Evolutionary conservation across 2,113 vertebrate species (phyloP).

Genomic region (Marcusenius ussheri): DNA sequence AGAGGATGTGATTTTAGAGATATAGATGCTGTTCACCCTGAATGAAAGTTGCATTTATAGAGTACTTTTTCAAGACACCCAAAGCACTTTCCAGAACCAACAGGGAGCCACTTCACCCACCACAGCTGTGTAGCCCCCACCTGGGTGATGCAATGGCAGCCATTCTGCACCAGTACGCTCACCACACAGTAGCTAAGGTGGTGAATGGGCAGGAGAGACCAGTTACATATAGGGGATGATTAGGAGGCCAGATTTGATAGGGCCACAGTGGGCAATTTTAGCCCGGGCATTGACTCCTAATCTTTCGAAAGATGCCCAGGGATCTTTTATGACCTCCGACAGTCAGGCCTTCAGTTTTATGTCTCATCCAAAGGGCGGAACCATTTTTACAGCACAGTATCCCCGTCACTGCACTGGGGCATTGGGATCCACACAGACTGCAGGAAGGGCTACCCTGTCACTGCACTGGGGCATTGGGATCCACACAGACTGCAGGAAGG

Average conservation of each 20-base stretch:
- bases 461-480: too few species aligned
- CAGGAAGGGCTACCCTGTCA: not conserved
- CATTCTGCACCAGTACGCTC: not conserved
- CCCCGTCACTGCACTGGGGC: too few species aligned
- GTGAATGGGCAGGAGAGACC: not conserved
- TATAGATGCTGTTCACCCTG: not conserved
- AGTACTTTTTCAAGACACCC: not conserved
- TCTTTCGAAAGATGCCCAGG: not conserved
- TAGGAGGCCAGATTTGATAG: not conserved
- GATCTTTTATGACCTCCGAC: not conserved
- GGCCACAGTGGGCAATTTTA: not conserved
- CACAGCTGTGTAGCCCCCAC: not conserved
- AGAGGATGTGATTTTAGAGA: not conserved
- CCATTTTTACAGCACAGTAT: too few species aligned
- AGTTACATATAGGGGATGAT: not conserved
- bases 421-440: not conserved
- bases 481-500: too few species aligned
- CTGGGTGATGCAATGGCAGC: not conserved
- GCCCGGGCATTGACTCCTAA: not conserved
- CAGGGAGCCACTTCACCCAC: not conserved
- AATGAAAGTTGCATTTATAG: not conserved
- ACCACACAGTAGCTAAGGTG: not conserved
- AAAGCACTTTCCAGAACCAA: not conserved
- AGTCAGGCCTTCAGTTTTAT: not conserved
- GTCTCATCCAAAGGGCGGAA: not conserved